Conservation (phyloP, 2,888 invertebrate genomes). For the Pherbina coryleti region DNA sequence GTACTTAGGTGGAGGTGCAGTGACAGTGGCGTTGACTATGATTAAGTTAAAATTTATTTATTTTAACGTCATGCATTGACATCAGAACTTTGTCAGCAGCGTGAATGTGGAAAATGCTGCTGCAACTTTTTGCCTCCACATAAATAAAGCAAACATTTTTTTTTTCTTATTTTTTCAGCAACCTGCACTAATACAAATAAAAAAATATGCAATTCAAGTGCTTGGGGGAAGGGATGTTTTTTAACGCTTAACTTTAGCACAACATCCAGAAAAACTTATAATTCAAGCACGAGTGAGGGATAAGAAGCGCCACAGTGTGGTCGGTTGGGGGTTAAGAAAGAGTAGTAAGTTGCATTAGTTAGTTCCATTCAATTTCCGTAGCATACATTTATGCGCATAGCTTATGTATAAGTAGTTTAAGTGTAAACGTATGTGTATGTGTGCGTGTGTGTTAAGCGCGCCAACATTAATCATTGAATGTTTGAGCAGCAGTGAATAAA, state of each 20-base stretch:
- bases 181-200: background rate
- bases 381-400: conserved; percentile 26
- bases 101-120: background rate
- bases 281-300: background rate
- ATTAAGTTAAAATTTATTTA: conserved; percentile 25
- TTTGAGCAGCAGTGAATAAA: background rate
- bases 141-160: background rate
- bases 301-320: background rate
- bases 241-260: background rate
- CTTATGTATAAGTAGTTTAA: background rate
- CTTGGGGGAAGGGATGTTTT: background rate
- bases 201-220: conserved; percentile 1
- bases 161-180: background rate
- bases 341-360: conserved; percentile 21
- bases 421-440: background rate
- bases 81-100: background rate
- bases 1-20: background rate
- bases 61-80: background rate
- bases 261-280: background rate
- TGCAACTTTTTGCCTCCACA: background rate
- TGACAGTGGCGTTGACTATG: conserved; percentile 23
- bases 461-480: conserved; percentile 23
- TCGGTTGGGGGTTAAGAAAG: background rate
- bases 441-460: background rate
- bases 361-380: conserved; percentile 37